Conservation (phyloP, 1,140 invertebrate species). For the Ceratitis capitata region DNA sequence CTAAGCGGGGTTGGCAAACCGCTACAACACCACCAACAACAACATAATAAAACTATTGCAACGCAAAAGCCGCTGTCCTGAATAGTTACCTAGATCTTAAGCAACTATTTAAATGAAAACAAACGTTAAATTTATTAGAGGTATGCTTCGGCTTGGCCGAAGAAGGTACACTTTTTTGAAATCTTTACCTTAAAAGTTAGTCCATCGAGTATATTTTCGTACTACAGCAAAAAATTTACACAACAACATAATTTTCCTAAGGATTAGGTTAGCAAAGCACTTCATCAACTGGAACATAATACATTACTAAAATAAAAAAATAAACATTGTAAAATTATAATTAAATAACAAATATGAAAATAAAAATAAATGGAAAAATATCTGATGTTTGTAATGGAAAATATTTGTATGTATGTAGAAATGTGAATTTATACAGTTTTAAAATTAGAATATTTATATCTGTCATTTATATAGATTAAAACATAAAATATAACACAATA, state of each 20-base stretch:
- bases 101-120: too few species aligned
- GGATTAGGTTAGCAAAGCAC: not conserved
- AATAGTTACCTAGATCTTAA: too few species aligned
- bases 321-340: constrained; percentile 6
- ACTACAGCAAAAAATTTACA: not conserved
- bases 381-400: not conserved
- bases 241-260: not conserved
- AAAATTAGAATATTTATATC: not conserved
- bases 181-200: constrained; percentile 64
- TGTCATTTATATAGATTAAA: too few species aligned
- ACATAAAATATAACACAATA: too few species aligned
- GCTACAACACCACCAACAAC: too few species aligned
- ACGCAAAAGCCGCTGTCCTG: too few species aligned
- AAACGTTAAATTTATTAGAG: too few species aligned
- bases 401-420: not conserved
- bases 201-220: not conserved
- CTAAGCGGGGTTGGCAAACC: too few species aligned
- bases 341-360: not conserved
- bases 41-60: too few species aligned
- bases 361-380: not conserved
- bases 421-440: not conserved
- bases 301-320: constrained; percentile 31
- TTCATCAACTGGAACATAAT: constrained; percentile 2
- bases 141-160: too few species aligned
- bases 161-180: too few species aligned